phyloP scores from a whole-genome alignment of 2,797 vertebrate species.

The Molossus alvarezi region DNA sequence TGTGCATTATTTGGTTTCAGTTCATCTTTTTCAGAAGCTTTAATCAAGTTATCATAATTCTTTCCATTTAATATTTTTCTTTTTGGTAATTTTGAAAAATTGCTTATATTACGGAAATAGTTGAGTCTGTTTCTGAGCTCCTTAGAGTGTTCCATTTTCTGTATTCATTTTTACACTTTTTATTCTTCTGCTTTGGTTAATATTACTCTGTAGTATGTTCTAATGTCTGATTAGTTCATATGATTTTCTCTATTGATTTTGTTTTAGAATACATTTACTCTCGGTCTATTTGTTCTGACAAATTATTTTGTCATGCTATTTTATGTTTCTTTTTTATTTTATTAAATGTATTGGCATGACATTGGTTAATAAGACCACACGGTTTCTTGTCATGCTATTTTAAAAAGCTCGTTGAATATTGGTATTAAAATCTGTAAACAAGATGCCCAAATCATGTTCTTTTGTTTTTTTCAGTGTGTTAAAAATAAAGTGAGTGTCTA shows the following conservation, averaged over 20 bases:
- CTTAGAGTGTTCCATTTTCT: background rate
- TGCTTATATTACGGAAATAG: background rate
- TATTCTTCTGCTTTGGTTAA: constrained; percentile 7
- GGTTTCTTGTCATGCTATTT: constrained; percentile 31
- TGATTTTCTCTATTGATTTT: constrained; percentile 62
- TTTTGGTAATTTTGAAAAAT: constrained; percentile 35
- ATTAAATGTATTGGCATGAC: background rate
- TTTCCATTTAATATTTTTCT: constrained; percentile 1
- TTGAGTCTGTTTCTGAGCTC: constrained; percentile 32
- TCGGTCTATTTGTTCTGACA: constrained; percentile 14
- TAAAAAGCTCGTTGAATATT: constrained; percentile 6
- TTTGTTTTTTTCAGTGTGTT: background rate
- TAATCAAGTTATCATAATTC: constrained; percentile 11
- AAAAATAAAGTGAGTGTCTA: constrained; percentile 50
- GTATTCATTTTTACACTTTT: background rate
- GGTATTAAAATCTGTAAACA: constrained; percentile 12
- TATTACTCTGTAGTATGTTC: constrained; percentile 1
- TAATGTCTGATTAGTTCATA: constrained; percentile 36
- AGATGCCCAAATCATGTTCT: constrained; percentile 2
- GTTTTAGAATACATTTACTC: constrained; percentile 43
- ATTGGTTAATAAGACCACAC: background rate
- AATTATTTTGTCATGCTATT: constrained; percentile 34
- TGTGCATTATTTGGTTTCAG: constrained; percentile 10
- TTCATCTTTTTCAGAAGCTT: constrained; percentile 25
- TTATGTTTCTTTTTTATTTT: background rate